Evolutionary conservation across 2,113 vertebrate genomes (phyloP), one percentile per base, ranked within the genome.

Genomic region (Lepus americanus): DNA sequence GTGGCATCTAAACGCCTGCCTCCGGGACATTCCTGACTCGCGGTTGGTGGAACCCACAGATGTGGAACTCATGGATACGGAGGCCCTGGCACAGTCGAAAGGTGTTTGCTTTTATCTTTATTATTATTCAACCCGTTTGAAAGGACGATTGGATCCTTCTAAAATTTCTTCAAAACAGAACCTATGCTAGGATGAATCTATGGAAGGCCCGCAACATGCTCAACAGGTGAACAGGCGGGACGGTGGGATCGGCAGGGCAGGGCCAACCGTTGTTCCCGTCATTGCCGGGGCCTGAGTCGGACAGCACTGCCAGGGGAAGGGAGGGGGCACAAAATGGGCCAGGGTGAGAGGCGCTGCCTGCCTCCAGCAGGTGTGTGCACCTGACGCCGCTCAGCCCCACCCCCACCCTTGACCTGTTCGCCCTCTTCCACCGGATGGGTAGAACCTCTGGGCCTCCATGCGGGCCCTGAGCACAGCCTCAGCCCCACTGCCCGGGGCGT

Each of bases 401-500:
- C 61, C 82, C 83, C 63, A 70, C 29, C 29, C 0, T 0, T 2
- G 31, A 23, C 74, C 39, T 73, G 49, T 78, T 95, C 63, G 0
- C 27, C 74, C 44, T 33, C 61, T 80, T 67, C 84, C 4, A 1
- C 74, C 20, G 87, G 77, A 85, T 4, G 8, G 67, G 67, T 76
- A 88, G 89, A 87, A 79, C 69, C 80, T 44, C 94, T 84, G 93
- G 97, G 95, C 86, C 53, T 69, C 90, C 55, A 10, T 53, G 0
- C 27, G 67, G 73, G 94, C 25, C 8, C 87, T 33, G 29, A 90
- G 44, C 27, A 97, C 94, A 86, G 96, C 88, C 92, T 81, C 51
- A 14, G 95, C 94, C 96, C 81, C 97, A 79, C 87, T 0, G 0
- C 96, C 96, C 73, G 96, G 88, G 96, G 97, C 97, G 87, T n/a